Evolutionary conservation across 2,888 invertebrate genomes (phyloP), one percentile per base, ranked within the genome.

Genomic region (Drosophila suboccidentalis): DNA sequence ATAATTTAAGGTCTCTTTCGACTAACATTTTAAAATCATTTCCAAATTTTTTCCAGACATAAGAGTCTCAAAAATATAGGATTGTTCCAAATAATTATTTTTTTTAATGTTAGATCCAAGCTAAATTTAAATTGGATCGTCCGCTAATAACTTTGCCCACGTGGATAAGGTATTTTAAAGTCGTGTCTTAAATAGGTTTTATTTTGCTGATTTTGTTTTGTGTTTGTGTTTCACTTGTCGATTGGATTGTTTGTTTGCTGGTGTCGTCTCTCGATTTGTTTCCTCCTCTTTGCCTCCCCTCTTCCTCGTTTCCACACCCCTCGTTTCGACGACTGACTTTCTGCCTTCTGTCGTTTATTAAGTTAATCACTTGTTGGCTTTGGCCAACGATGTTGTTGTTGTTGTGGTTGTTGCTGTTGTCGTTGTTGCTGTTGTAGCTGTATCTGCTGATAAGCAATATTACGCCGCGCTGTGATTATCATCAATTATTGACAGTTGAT

Each of bases 401-500:
- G 58, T 15, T 41, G 61, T 26, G 65, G 32, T 36, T 41, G 49
- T 15, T 68, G 64, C 22, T 32, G 46, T 34, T 57, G 63, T 36
- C 44, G 53, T 9, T 49, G n/a, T n/a, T n/a, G n/a, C n/a, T n/a
- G n/a, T 49, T 69, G 66, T 29, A 43, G 39, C 58, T 62, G 54
- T 77, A 39, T 53, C 49, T 68, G 67, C 69, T 68, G 77, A 81
- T 81, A 77, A 81, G 66, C 69, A 63, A 62, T 72, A 76, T 73
- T 68, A 68, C 65, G 59, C 60, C 54, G 66, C 64, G 80, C 72
- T 71, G 72, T 82, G 81, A 82, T 82, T 80, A 82, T 78, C 83
- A 78, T 80, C 78, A 82, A 82, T 83, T 82, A 82, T 78, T 82
- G 72, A 82, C 83, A 82, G 80, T 82, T 82, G 81, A 82, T 82